Conservation (phyloP, 2,113 vertebrate species). For the Muscicapa adusta region DNA sequence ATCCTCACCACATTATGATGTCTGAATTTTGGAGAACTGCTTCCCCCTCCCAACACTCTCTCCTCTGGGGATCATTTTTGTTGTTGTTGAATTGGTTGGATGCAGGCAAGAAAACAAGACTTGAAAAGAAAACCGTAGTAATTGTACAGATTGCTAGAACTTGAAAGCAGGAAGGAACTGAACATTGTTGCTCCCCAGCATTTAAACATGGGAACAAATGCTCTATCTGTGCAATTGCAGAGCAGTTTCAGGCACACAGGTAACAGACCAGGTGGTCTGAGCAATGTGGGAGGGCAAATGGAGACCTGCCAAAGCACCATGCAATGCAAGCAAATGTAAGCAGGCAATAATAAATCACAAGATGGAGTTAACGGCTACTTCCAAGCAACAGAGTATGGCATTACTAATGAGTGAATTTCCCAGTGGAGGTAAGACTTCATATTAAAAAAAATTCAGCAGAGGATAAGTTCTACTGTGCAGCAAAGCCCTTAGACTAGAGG, state of each 20-base stretch:
- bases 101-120: background rate
- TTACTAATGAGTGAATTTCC: background rate
- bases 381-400: background rate
- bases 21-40: background rate
- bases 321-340: background rate
- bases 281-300: background rate
- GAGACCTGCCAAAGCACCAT: background rate
- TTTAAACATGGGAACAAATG: background rate
- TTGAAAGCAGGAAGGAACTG: background rate
- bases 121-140: background rate
- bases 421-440: background rate
- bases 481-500: background rate
- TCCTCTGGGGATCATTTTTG: background rate
- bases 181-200: background rate
- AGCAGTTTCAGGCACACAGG: background rate
- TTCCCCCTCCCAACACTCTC: background rate
- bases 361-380: background rate
- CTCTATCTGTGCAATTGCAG: background rate
- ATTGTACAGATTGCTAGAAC: background rate
- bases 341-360: background rate
- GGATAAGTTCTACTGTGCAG: background rate
- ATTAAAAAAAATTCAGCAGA: background rate
- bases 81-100: background rate
- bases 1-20: no score
- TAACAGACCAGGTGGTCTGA: background rate